Base-by-base conservation (phyloP, 53 echinoderm and acorn worm species). In the Echinarachnius parma region DNA sequence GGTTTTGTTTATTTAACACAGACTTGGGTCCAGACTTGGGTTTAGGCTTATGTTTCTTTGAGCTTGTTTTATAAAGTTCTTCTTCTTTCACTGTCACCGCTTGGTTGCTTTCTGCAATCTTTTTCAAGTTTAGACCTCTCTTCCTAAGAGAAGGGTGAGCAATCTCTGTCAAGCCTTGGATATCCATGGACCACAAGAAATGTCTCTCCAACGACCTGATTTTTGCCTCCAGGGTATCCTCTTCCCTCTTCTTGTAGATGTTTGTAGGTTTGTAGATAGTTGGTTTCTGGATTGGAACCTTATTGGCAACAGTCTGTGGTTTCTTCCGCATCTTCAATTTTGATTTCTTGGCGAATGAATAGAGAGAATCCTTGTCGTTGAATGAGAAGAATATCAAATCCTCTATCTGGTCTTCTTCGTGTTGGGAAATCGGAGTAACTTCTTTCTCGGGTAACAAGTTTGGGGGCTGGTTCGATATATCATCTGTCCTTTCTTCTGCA, bases 81-180 rank as follows among this genome's bases (percentile, higher is more conserved):
- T 66, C 57, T n/a, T 36, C 34, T 23, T 55, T 24, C 55, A 79
- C 44, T 7, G 28, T 66, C 53, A 70, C 70, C 0, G 53, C 33
- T 5, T 53, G 70, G 20, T 53, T 36, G 22, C 53, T 10, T 34
- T 70, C 24, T 36, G 14, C 53, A 25, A 70, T 36, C 24, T 13
- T 66, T 28, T 59, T 66, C 55, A 83, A 48, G 28, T 60, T 58
- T 11, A 83, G 48, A 22, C 92, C 86, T 46, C 60, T 59, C 30
- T 52, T 59, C 0, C 58, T 60, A 5, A 91, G 66, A 20, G 64
- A 61, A 33, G 92, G 92, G 49, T 86, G 83, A 22, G 84, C 53
- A 30, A 86, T 45, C 67, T 86, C 86, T 7, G 60, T 34, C 36
- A 36, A 21, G 2, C 70, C 35, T 10, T 25, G 21, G 34, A 4